Percentiles rank a stretch among this genome's conserved stretches.
phyloP scores from a whole-genome alignment of 2,888 invertebrate species.

The Rotaria magnacalcarata region DNA sequence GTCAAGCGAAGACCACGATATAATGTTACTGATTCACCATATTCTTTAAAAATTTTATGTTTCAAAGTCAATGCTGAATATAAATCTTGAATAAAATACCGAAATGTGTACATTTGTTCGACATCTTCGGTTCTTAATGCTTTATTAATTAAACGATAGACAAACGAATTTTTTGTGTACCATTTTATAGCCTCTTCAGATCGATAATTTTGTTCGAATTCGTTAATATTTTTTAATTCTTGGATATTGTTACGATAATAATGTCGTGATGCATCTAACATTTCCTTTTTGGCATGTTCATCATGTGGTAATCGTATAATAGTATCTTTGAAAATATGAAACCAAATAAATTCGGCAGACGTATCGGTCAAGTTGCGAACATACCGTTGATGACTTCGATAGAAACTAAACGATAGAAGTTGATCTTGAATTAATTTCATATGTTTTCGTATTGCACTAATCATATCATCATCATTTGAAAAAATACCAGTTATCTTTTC shows the following conservation, averaged over 20 bases:
- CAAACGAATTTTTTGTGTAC: constrained; percentile 13
- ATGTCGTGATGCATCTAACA: not conserved
- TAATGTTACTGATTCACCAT: not conserved
- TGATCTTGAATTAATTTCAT: too few species aligned
- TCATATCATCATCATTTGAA: too few species aligned
- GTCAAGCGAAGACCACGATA: not conserved
- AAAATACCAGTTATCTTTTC: too few species aligned
- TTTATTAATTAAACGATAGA: not conserved
- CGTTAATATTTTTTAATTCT: not conserved
- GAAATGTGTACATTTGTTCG: not conserved
- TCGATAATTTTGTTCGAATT: not conserved
- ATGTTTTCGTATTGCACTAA: too few species aligned
- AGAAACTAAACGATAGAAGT: too few species aligned
- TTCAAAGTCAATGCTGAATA: not conserved
- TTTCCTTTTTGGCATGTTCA: too few species aligned
- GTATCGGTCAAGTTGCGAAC: too few species aligned
- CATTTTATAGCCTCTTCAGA: not conserved
- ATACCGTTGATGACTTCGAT: too few species aligned
- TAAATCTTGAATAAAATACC: not conserved
- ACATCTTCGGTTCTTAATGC: not conserved
- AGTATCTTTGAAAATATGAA: too few species aligned
- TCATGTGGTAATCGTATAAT: too few species aligned
- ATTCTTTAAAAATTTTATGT: not conserved
- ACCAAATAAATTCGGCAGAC: too few species aligned
- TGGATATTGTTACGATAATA: not conserved